Evolutionary conservation across 2,113 vertebrate species (phyloP).

Genomic region (Elgaria multicarinata): DNA sequence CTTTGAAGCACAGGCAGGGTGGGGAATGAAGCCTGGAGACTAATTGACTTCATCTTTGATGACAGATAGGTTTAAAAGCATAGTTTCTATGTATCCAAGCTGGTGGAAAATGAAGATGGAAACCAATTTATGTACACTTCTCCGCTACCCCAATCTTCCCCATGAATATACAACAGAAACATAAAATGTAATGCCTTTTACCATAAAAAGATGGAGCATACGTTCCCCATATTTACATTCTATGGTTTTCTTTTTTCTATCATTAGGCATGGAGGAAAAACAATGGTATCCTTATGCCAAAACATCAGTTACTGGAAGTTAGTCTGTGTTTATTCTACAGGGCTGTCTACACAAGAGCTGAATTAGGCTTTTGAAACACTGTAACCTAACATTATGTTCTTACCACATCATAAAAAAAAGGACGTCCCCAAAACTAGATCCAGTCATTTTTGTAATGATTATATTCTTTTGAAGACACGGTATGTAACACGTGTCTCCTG

Average conservation of each 20-base stretch:
- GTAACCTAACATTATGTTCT: slow-evolving; percentile 5
- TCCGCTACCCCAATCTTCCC: background rate
- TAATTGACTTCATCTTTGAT: background rate
- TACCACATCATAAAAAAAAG: slow-evolving; percentile 21
- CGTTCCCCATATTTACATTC: background rate
- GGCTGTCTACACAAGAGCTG: background rate
- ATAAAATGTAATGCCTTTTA: background rate
- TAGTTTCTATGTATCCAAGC: background rate
- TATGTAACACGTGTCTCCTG: fast-evolving
- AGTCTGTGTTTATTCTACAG: background rate
- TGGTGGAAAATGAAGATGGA: background rate
- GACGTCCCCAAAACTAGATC: background rate
- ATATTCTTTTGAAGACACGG: background rate
- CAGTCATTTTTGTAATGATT: background rate
- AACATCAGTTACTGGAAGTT: background rate
- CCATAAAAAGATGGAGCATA: background rate
- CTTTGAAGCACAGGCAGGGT: background rate
- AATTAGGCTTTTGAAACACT: background rate
- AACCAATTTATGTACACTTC: background rate
- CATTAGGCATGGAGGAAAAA: slow-evolving; percentile 5
- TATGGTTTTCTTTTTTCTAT: background rate
- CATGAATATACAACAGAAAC: background rate
- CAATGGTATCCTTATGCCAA: background rate
- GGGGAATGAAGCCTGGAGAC: background rate
- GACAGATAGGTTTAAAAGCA: background rate